phyloP scores from a whole-genome alignment of 2,888 invertebrate genomes.

The Hirtodrosophila alboralis region DNA sequence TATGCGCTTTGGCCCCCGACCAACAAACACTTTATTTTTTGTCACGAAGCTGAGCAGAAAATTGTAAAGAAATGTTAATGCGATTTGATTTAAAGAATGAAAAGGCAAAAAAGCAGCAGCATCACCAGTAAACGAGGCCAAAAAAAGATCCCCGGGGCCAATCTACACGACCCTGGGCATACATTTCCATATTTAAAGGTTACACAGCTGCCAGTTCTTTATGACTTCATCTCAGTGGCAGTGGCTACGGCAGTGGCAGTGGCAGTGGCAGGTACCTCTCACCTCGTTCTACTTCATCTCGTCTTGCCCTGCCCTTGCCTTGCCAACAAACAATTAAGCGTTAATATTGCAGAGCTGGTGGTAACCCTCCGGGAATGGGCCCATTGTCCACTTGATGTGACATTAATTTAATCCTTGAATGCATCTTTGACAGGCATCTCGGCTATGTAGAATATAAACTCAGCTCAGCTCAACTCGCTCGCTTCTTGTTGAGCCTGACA shows the following conservation, averaged over 20 bases:
- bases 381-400: slow-evolving; percentile 77
- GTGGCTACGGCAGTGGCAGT: slow-evolving; percentile 20
- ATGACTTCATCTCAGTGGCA: slow-evolving; percentile 62
- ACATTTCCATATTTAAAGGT: slow-evolving; percentile 76
- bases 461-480: slow-evolving; percentile 25
- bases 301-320: neutral
- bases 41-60: slow-evolving; percentile 71
- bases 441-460: slow-evolving; percentile 32
- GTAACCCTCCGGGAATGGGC: slow-evolving; percentile 16
- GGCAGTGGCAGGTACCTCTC: slow-evolving; percentile 18
- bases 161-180: slow-evolving; percentile 57
- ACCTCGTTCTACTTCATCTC: neutral
- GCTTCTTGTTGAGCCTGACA: slow-evolving; percentile 39
- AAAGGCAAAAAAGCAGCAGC: slow-evolving; percentile 46
- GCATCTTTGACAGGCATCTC: slow-evolving; percentile 75
- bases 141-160: slow-evolving; percentile 51
- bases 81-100: slow-evolving; percentile 79
- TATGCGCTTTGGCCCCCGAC: slow-evolving; percentile 70
- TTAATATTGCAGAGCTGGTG: slow-evolving; percentile 52
- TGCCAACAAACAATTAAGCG: slow-evolving; percentile 73
- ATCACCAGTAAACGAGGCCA: slow-evolving; percentile 9
- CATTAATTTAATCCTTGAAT: slow-evolving; percentile 80
- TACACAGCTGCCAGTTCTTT: slow-evolving; percentile 55
- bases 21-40: slow-evolving; percentile 74
- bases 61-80: slow-evolving; percentile 80